These are phyloP conservation scores for Pagrus major DNA, from an alignment of 2,113 vertebrate species.

Conservation along the genomic window DNA sequence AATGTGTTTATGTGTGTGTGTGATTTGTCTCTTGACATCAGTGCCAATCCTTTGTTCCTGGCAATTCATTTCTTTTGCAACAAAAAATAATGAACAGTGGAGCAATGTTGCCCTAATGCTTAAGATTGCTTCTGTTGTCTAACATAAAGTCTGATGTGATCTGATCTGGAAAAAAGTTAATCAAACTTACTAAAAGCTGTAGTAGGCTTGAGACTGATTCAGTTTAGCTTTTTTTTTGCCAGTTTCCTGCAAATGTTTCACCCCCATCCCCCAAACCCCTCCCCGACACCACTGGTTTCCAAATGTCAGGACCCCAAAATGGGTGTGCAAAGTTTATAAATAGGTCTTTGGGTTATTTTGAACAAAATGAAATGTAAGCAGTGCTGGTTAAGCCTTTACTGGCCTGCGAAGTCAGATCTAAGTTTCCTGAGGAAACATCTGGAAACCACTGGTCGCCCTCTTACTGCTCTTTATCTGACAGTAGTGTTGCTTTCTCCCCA, in stretches of 20 bases:
- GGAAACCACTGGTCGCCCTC: slow-evolving; percentile 63
- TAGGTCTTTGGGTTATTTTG: background rate
- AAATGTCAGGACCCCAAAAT: slow-evolving; percentile 48
- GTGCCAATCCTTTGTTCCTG: background rate
- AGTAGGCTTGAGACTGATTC: background rate
- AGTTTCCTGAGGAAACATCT: slow-evolving; percentile 46
- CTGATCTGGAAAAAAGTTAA: background rate
- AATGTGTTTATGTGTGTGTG: background rate
- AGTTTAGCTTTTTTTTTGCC: slow-evolving; percentile 2
- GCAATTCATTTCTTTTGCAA: slow-evolving; percentile 6
- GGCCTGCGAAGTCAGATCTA: background rate
- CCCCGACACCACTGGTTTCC: slow-evolving; percentile 63
- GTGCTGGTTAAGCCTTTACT: background rate
- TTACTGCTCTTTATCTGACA: slow-evolving; percentile 87
- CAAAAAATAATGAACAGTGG: background rate
- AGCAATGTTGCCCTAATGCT: slow-evolving; percentile 13
- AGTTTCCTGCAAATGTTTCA: slow-evolving; percentile 1
- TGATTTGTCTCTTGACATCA: background rate
- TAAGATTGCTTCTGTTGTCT: slow-evolving; percentile 12
- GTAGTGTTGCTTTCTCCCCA: slow-evolving; percentile 99
- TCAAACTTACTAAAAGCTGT: slow-evolving; percentile 5
- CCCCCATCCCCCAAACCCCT: background rate
- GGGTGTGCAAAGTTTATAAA: background rate
- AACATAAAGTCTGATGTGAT: slow-evolving; percentile 5
- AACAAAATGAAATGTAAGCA: slow-evolving; percentile 11